Evolutionary conservation across 2,113 vertebrate genomes (phyloP).

Genomic region (Syrmaticus mikado): DNA sequence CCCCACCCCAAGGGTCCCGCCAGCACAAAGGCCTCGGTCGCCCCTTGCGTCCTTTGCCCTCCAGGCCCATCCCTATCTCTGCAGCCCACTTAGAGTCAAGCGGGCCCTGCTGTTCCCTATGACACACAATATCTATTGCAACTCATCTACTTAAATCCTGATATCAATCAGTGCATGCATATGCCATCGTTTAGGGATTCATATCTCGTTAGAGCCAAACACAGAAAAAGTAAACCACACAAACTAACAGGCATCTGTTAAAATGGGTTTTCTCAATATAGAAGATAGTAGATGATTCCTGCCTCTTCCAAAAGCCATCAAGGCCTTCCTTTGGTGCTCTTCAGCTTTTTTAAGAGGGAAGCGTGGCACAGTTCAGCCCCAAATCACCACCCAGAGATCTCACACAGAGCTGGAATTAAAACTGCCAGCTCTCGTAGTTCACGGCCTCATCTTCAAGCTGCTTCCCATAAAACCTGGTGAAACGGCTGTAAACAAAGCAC

Average conservation of each 20-base stretch:
- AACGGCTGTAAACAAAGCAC: conserved; percentile 9
- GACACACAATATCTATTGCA: not conserved
- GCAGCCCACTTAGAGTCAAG: not conserved
- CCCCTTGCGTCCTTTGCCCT: no score
- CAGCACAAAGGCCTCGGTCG: no score
- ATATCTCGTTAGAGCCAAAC: not conserved
- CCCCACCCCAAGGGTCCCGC: no score
- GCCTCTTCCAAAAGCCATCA: not conserved
- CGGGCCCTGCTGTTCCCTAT: not conserved
- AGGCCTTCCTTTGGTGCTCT: not conserved
- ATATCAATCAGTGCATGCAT: not conserved
- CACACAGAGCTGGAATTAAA: not conserved
- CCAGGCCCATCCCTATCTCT: no score
- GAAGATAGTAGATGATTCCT: not conserved
- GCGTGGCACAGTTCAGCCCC: not conserved
- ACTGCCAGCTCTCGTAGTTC: not conserved
- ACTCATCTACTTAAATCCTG: not conserved
- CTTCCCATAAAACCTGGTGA: conserved; percentile 1
- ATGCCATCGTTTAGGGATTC: not conserved
- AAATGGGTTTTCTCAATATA: not conserved
- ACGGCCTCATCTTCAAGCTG: not conserved
- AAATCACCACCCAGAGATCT: not conserved
- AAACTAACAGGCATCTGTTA: not conserved
- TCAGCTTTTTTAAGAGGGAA: not conserved
- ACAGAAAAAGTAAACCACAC: not conserved